A percentile compares a stretch with the other conserved stretches of the same genome.
Evolutionary conservation across 2,888 invertebrate genomes (phyloP).

Genomic region (Blera fallax): DNA sequence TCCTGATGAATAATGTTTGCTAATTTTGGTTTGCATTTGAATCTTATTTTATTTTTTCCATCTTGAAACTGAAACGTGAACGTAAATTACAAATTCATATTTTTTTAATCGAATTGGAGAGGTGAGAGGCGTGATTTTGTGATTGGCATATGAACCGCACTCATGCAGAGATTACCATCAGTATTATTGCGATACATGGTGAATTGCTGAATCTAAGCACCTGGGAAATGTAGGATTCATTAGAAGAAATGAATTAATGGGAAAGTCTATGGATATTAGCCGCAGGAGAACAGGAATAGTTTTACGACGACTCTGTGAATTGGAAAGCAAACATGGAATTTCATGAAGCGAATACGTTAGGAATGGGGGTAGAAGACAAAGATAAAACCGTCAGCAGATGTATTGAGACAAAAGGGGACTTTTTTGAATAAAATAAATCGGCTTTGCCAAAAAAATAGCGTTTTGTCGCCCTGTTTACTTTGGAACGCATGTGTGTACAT

Average conservation of each 20-base stretch:
- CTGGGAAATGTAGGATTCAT: constrained; percentile 16
- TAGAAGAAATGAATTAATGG: constrained; percentile 5
- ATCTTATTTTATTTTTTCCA: background rate
- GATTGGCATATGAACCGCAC: constrained; percentile 30
- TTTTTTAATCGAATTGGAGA: constrained; percentile 40
- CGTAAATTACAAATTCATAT: constrained; percentile 52
- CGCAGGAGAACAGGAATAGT: background rate
- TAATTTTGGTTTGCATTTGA: constrained; percentile 8
- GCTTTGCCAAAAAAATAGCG: too few relatives aligned
- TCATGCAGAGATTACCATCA: constrained; percentile 35
- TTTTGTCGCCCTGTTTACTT: too few relatives aligned
- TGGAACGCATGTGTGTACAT: too few relatives aligned
- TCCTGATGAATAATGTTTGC: constrained; percentile 55
- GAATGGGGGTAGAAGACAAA: too few relatives aligned
- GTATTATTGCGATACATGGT: background rate
- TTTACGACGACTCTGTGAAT: background rate
- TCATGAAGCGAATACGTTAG: too few relatives aligned
- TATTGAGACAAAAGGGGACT: too few relatives aligned
- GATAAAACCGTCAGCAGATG: too few relatives aligned
- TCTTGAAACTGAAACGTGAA: constrained; percentile 14
- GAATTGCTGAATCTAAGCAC: background rate
- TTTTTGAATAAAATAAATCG: too few relatives aligned
- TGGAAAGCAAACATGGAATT: background rate
- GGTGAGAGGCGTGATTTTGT: constrained; percentile 39
- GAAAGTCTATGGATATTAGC: constrained; percentile 1